Evolutionary conservation across 1,140 invertebrate species (phyloP).

Genomic region (Berghia stephanieae): DNA sequence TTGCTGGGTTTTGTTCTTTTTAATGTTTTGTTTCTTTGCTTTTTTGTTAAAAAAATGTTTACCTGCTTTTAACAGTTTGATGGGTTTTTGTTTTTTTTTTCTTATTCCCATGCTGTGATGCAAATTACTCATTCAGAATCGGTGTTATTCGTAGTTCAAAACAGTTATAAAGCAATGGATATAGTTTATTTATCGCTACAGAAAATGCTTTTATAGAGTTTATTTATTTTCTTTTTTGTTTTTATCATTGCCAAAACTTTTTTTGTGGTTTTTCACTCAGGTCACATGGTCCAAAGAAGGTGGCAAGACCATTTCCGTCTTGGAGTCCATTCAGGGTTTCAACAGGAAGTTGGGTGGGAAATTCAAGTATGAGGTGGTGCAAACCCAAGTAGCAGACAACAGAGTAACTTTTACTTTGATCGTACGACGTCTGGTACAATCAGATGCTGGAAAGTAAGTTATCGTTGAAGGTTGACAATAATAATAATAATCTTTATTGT

Average conservation of each 20-base stretch:
- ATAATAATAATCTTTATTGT: no score
- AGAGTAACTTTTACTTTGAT: conserved; percentile 50
- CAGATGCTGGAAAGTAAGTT: conserved; percentile 44
- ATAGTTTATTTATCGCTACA: neutral
- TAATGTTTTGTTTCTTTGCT: neutral
- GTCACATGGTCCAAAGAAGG: no score
- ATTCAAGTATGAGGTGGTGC: conserved; percentile 50
- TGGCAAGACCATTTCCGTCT: conserved; percentile 40
- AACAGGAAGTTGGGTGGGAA: conserved; percentile 43
- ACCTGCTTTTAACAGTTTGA: neutral
- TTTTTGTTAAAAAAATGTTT: neutral
- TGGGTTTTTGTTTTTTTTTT: no score
- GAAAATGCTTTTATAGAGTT: neutral
- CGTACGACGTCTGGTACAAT: conserved; percentile 44
- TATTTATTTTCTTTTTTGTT: neutral
- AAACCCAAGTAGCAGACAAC: conserved; percentile 35
- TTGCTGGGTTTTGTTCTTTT: no score
- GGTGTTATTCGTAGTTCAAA: no score
- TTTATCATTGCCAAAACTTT: neutral
- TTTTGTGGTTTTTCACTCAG: neutral
- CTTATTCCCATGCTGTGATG: no score
- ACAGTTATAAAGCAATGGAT: neutral
- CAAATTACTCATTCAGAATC: no score
- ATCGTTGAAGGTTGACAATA: conserved; percentile 34
- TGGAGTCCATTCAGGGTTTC: no score